Evolutionary conservation across 2,888 invertebrate species (phyloP), one percentile per base, ranked within the genome.

Genomic region (Therioaphis trifolii): DNA sequence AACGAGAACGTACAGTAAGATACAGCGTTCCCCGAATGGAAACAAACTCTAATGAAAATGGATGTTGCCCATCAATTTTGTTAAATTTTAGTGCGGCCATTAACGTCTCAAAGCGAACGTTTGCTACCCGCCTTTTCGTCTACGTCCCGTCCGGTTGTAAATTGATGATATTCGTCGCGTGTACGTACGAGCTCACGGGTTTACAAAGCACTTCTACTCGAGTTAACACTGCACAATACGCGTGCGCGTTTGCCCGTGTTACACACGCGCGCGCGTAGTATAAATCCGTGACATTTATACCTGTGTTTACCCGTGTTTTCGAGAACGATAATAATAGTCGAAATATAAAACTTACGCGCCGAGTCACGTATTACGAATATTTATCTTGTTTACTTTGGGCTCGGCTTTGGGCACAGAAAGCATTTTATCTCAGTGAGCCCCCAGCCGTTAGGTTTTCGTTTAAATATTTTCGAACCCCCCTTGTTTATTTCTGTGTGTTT

Each of bases 1-100:
- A 49, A 66, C 49, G 43, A 66, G 49, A 77, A 49, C 49, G 43
- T 75, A 21, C 40, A n/a, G 40, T 18, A 24, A 79, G 52, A 79
- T 43, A 79, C 18, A 35, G 35, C 35, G 52, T 66, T 49, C 55
- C 69, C 69, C 40, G 55, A 79, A 79, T 69, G 78, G 78, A 79
- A 55, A 79, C 40, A 24, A 55, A 69, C 78, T 55, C 78, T 79
- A 79, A 79, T 69, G 68, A 69, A 55, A 79, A 79, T 79, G 69
- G 68, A 79, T 79, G 69, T 79, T 7, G 68, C 55, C 78, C 78
- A 79, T 79, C 78, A 69, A 69, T 79, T 79, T 40, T 79, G 55
- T 79, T 79, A 79, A 79, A 79, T 79, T 79, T 79, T 79, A 69
- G 68, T 69, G 68, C 40, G 68, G 68, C 68, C 78, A 79, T 79